A percentile compares a stretch with the other conserved stretches of the same genome.
Conservation (phyloP, 2,797 vertebrate species). For the Parotocinclus haroldoi region DNA sequence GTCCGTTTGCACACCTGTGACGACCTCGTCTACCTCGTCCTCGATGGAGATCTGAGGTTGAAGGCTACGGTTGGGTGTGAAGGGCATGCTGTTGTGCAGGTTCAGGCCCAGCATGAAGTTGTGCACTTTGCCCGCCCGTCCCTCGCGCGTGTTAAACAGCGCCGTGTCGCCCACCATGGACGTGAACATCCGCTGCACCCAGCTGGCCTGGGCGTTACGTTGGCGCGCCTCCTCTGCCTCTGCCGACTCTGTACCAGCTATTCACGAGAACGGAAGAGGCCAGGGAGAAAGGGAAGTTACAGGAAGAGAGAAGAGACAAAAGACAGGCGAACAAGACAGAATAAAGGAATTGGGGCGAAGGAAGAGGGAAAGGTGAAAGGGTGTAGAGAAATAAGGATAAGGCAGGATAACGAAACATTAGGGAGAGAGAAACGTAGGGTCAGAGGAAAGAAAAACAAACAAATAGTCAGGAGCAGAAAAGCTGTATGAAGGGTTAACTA, state of each 20-base stretch:
- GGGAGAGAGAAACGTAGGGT: no score
- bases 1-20: conserved; percentile 74
- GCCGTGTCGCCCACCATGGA: conserved; percentile 86
- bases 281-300: background rate
- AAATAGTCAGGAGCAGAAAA: no score
- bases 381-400: no score
- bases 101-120: conserved; percentile 98
- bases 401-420: no score
- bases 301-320: background rate
- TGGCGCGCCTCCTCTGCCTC: conserved; percentile 76
- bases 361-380: no score
- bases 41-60: conserved; percentile 67
- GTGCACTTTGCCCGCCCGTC: conserved; percentile 94
- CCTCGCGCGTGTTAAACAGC: conserved; percentile 94
- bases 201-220: conserved; percentile 83
- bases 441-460: background rate
- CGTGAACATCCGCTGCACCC: conserved; percentile 92
- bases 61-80: conserved; percentile 71
- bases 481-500: no score
- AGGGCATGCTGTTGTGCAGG: conserved; percentile 81
- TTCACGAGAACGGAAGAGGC: background rate
- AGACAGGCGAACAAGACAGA: no score
- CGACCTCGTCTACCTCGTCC: conserved; percentile 79
- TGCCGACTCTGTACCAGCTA: conserved; percentile 76
- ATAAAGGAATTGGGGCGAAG: no score